These are phyloP conservation scores for Austrofundulus limnaeus DNA, from an alignment of 2,113 vertebrate genomes.

Conservation along the genomic window DNA sequence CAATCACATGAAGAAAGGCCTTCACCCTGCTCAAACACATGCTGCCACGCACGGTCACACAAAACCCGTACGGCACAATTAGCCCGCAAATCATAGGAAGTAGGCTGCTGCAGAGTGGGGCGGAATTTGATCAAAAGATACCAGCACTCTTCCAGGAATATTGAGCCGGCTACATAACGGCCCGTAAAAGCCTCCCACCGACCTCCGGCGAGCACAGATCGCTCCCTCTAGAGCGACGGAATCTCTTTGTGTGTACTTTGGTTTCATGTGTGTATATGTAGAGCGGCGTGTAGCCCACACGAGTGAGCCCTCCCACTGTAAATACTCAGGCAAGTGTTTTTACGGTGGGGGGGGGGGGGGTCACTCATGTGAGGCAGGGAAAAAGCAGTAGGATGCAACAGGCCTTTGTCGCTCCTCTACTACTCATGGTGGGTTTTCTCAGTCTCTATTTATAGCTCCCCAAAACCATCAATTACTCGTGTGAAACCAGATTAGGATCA, in stretches of 20 bases:
- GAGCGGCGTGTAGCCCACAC: conserved; percentile 44
- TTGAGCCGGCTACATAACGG: conserved; percentile 51
- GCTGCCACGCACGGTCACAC: conserved; percentile 33
- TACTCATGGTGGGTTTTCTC: neutral
- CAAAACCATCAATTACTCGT: conserved; percentile 35
- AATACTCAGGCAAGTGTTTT: conserved; percentile 30
- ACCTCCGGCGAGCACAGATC: conserved; percentile 54
- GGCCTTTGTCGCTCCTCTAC: conserved; percentile 18
- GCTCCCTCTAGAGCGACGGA: conserved; percentile 61
- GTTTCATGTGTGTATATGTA: conserved; percentile 51
- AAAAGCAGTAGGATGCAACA: conserved; percentile 50
- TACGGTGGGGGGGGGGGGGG: no score
- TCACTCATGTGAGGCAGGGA: conserved; percentile 37
- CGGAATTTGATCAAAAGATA: conserved; percentile 75
- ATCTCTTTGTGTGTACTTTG: conserved; percentile 57
- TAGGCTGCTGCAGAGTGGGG: conserved; percentile 67
- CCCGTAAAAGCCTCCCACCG: conserved; percentile 68
- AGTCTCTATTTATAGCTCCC: conserved; percentile 14
- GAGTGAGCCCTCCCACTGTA: conserved; percentile 50
- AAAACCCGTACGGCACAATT: conserved; percentile 58
- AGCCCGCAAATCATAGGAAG: conserved; percentile 66
- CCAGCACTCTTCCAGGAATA: conserved; percentile 69
- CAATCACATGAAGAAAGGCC: conserved; percentile 61
- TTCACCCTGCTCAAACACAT: conserved; percentile 22
- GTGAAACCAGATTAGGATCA: conserved; percentile 26